These are phyloP conservation scores for Acanthurus tractus DNA, from an alignment of 2,797 vertebrate genomes.

Conservation along the genomic window DNA sequence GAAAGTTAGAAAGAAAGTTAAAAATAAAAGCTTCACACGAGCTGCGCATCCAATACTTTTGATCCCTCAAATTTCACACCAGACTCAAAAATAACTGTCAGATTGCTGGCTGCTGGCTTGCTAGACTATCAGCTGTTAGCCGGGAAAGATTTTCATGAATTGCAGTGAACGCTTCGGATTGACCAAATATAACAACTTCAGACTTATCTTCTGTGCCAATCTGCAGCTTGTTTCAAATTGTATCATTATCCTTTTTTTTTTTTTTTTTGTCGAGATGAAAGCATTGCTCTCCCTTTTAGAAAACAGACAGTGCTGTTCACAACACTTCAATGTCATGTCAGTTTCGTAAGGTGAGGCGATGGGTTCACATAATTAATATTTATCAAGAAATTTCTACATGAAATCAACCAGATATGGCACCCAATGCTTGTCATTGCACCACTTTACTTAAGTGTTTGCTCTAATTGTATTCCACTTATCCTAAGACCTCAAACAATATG, in stretches of 20 bases:
- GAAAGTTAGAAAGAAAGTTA: background rate
- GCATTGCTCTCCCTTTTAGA: background rate
- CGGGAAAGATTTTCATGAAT: constrained; percentile 24
- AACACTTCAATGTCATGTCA: background rate
- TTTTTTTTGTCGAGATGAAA: background rate
- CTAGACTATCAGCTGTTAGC: constrained; percentile 20
- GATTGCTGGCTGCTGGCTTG: constrained; percentile 9
- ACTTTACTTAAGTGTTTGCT: constrained; percentile 12
- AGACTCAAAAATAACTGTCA: constrained; percentile 26
- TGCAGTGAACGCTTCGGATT: constrained; percentile 5
- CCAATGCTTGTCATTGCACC: constrained; percentile 13
- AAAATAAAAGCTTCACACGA: background rate
- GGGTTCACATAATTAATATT: constrained; percentile 4
- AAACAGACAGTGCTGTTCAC: background rate
- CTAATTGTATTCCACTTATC: constrained; percentile 45
- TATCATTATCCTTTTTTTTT: background rate
- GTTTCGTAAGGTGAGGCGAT: background rate
- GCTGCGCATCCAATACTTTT: background rate
- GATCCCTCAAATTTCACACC: constrained; percentile 22
- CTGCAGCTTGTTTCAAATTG: constrained; percentile 7
- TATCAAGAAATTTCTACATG: constrained; percentile 10
- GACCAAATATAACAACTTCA: background rate
- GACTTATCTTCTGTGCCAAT: constrained; percentile 3
- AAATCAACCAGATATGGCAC: constrained; percentile 2
- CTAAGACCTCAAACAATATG: constrained; percentile 33